These are phyloP conservation scores for Tiliacea aurago DNA, from an alignment of 2,888 invertebrate genomes.

Conservation along the genomic window DNA sequence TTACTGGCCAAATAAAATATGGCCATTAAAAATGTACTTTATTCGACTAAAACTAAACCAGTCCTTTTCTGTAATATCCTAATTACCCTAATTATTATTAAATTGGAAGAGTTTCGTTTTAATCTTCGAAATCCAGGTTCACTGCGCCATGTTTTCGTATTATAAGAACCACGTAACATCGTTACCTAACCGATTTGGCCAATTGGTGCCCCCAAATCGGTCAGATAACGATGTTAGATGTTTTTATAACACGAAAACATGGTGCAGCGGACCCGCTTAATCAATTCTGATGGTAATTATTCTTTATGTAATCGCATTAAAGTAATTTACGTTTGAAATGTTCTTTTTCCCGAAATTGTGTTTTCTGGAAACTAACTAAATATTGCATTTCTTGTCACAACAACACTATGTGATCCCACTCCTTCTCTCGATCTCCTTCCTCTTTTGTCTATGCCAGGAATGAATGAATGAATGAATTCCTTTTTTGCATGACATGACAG, in stretches of 20 bases:
- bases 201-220: too few relatives aligned
- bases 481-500: constrained; percentile 41
- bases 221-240: too few relatives aligned
- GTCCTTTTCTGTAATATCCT: background rate
- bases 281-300: background rate
- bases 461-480: too few relatives aligned
- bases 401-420: constrained; percentile 19
- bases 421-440: constrained; percentile 19
- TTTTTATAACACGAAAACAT: too few relatives aligned
- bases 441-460: constrained; percentile 40
- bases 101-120: background rate
- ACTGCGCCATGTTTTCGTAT: too few relatives aligned
- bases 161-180: too few relatives aligned
- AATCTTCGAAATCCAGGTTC: background rate
- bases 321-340: background rate
- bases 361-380: background rate
- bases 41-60: constrained; percentile 37
- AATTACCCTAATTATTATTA: too few relatives aligned
- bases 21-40: background rate
- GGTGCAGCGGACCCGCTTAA: too few relatives aligned
- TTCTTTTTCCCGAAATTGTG: too few relatives aligned
- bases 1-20: background rate
- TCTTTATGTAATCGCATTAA: background rate
- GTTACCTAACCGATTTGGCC: too few relatives aligned
- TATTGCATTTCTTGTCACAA: background rate